Conservation (phyloP, 2,888 invertebrate genomes). For the Lycia hirtaria region DNA sequence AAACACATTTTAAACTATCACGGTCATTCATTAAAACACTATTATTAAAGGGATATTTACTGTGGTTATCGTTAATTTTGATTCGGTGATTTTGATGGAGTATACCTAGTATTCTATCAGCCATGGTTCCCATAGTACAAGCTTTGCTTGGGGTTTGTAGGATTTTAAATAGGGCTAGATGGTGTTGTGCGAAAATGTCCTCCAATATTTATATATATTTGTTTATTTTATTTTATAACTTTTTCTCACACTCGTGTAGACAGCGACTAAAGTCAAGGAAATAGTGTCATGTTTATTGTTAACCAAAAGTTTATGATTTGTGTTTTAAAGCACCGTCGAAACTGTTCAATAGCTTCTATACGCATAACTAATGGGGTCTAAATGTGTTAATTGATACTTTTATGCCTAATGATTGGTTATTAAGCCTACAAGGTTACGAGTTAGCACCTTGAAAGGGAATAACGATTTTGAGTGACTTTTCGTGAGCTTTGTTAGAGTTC, state of each 20-base stretch:
- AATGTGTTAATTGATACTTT: slow-evolving; percentile 16
- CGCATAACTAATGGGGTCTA: slow-evolving; percentile 4
- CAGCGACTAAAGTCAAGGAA: slow-evolving; percentile 4
- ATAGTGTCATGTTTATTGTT: background rate
- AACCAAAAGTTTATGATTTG: slow-evolving; percentile 9
- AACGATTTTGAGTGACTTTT: background rate
- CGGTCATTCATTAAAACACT: too few species aligned
- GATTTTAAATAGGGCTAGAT: too few species aligned
- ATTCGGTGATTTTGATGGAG: too few species aligned
- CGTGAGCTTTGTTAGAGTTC: background rate
- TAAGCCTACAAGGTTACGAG: background rate
- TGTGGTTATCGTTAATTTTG: too few species aligned
- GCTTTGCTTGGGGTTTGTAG: too few species aligned
- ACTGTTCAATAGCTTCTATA: slow-evolving; percentile 11
- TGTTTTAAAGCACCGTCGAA: slow-evolving; percentile 6
- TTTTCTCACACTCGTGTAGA: background rate
- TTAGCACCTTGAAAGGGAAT: slow-evolving; percentile 9
- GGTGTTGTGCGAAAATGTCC: too few species aligned
- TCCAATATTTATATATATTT: too few species aligned
- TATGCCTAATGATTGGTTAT: slow-evolving; percentile 10
- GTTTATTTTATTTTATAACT: too few species aligned
- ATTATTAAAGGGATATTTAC: too few species aligned
- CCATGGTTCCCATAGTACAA: too few species aligned
- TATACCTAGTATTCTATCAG: too few species aligned
- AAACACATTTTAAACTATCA: too few species aligned